Base-by-base conservation (phyloP, 2,113 vertebrate species). In the Actinemys pallida region DNA sequence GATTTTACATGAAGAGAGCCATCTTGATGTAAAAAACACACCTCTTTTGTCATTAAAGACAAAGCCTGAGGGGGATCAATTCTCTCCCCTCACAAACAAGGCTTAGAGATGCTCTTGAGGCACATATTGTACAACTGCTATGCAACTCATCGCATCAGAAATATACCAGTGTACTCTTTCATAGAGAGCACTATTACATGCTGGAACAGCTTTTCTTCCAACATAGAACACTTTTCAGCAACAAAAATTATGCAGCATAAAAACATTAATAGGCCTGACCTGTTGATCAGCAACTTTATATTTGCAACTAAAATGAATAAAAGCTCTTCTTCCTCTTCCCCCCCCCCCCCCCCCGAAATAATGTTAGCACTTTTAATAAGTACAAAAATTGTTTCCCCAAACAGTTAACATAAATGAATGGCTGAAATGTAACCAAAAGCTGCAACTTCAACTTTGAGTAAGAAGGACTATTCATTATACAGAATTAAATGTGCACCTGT, bases 401-500 rank as follows among this genome's bases (percentile, higher is more conserved):
- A 95, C 47, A 76, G 76, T 57, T 42, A 2, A 1, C 80, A 76
- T 92, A 90, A 95, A 91, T 8, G 0, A 92, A 95, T 79, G 10
- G 87, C 78, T 93, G 91, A 96, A 97, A 95, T 83, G 87, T 83
- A 97, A 85, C 54, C 14, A 76, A 92, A 97, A 95, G 42, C 92
- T 95, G 80, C 56, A 90, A 95, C 65, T 94, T 92, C 59, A 47
- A 8, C 83, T 92, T 91, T 83, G 81, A 93, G 76, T 95, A 95
- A 95, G 94, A 50, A 81, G 83, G 92, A 94, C 80, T 89, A 88
- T 84, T 95, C 81, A 62, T 47, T 84, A 90, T 95, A 97, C 95
- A 97, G 94, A 95, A 97, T 97, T 94, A 97, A 96, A 97, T n/a
- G 22, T 93, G 90, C 96, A 97, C 95, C 97, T 98, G 98, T 96